These are phyloP conservation scores for Cryptocheilus praepositus DNA, from an alignment of 2,888 invertebrate species.

Conservation along the genomic window DNA sequence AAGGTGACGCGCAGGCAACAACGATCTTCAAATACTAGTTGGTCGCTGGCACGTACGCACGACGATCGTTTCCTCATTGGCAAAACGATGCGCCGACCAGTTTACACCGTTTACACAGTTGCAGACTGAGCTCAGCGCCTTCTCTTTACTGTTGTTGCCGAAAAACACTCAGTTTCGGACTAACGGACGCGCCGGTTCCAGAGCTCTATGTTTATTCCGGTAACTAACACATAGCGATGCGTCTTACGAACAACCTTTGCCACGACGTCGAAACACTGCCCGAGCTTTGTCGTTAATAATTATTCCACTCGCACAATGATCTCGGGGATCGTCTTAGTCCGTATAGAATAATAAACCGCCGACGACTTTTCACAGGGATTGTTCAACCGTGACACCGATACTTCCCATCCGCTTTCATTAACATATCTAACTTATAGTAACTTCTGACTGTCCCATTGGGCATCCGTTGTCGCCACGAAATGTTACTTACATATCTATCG, in stretches of 20 bases:
- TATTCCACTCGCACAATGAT: conserved; percentile 26
- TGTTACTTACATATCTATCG: no score
- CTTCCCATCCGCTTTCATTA: conserved; percentile 3
- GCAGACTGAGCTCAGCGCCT: background rate
- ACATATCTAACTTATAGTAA: conserved; percentile 28
- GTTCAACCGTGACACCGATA: conserved; percentile 37
- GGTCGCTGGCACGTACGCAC: conserved; percentile 8
- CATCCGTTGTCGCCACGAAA: no score
- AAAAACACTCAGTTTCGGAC: background rate
- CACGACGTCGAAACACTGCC: no score
- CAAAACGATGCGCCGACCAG: background rate
- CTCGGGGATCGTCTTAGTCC: conserved; percentile 12
- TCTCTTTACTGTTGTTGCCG: conserved; percentile 15
- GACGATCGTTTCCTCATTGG: conserved; percentile 27
- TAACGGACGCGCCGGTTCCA: no score
- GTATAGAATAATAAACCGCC: conserved; percentile 17
- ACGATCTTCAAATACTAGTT: conserved; percentile 7
- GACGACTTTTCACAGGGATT: background rate
- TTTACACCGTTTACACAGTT: conserved; percentile 31
- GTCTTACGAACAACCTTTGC: no score
- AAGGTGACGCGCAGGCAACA: conserved; percentile 2
- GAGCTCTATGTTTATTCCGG: no score
- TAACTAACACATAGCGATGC: no score
- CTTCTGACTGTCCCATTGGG: background rate
- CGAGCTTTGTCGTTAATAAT: no score